A percentile compares a stretch with the other conserved stretches of the same genome.
Conservation (phyloP, 1,140 invertebrate genomes). For the Colletes gigas region DNA sequence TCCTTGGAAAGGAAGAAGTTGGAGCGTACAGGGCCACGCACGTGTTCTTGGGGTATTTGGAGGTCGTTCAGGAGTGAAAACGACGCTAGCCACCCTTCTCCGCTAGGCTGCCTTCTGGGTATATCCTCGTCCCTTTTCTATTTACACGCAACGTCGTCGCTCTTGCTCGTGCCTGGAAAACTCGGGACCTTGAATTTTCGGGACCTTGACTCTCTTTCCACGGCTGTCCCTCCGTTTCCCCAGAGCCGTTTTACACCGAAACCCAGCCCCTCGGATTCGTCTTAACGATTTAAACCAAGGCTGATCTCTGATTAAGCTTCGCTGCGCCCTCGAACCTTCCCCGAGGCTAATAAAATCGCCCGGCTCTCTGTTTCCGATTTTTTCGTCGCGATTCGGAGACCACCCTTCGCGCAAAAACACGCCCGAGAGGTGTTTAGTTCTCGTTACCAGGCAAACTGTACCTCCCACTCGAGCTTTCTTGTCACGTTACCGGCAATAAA, state of each 20-base stretch:
- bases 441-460: conserved; percentile 9
- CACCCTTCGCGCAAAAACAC: background rate
- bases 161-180: conserved; percentile 1
- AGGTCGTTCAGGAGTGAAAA: conserved; percentile 55
- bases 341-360: background rate
- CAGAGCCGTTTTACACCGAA: background rate
- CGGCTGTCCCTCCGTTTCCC: background rate
- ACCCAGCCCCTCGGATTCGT: background rate
- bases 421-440: conserved; percentile 10
- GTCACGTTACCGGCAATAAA: conserved; percentile 8
- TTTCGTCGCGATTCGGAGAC: background rate
- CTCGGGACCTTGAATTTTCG: conserved; percentile 33
- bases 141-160: too few relatives aligned
- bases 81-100: conserved; percentile 25
- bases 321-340: too few relatives aligned
- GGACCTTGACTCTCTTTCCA: background rate
- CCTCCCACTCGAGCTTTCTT: conserved; percentile 1
- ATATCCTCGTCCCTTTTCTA: background rate
- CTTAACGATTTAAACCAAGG: background rate
- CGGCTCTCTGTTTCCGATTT: background rate
- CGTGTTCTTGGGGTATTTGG: conserved; percentile 61
- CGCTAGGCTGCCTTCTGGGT: too few relatives aligned
- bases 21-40: conserved; percentile 49
- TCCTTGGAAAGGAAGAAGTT: conserved; percentile 46
- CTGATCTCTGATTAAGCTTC: background rate